Evolutionary conservation across 2,888 invertebrate genomes (phyloP), one percentile per base, ranked within the genome.

Genomic region (Pharmacophagus antenor): DNA sequence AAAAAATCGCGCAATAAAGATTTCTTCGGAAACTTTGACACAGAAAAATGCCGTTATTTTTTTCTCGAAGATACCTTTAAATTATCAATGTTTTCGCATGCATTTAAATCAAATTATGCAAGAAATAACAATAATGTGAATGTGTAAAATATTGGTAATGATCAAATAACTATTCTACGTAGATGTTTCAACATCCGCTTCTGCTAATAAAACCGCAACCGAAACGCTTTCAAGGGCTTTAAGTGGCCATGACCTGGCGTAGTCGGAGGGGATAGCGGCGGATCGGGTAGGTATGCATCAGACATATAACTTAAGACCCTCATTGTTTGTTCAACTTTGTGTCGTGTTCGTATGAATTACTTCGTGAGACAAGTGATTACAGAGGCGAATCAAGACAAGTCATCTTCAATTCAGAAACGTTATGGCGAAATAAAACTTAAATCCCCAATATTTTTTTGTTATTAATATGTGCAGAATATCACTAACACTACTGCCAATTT

Each of bases 221-320:
- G 77, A 81, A 86, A 82, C 79, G 78, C 80, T 83, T 87, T 88
- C 89, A 88, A 90, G 88, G 89, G 88, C 88, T 79, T 84, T 82
- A 86, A 85, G 88, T 88, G 88, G 87, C 89, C 89, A 82, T 90
- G 89, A 89, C 89, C 88, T 85, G 80, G 62, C 82, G 74, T 68
- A 76, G 76, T 79, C 74, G 79, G 72, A 46, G 52, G 52, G 67
- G 66, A 68, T 69, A 70, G 64, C 62, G 65, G 67, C 73, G 71
- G 67, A 81, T 82, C 79, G 77, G 74, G 78, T 81, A 75, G 74
- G 79, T 74, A 73, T 74, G 70, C 72, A 69, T 65, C 70, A 67
- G 65, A 64, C 62, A 65, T 64, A 65, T 65, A 58, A 53, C 56
- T 59, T 67, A 65, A 70, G 63, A 65, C 65, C 63, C 64, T 69